Conservation (phyloP, 2,797 vertebrate genomes). For the Pseudochaenichthys georgianus region DNA sequence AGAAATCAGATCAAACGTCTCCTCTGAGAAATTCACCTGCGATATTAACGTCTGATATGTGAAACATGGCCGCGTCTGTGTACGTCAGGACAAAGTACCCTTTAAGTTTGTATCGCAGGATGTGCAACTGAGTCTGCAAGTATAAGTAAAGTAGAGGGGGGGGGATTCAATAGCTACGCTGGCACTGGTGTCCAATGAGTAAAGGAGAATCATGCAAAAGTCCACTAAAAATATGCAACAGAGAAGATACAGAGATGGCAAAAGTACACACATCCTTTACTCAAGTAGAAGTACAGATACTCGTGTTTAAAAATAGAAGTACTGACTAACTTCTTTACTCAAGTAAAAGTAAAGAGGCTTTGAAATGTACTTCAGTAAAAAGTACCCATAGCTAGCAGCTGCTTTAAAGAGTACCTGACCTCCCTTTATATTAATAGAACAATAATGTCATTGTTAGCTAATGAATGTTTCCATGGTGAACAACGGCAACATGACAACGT, state of each 20-base stretch:
- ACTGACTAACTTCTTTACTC: no score
- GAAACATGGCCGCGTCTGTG: slow-evolving; percentile 46
- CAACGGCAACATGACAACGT: no score
- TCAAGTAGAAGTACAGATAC: no score
- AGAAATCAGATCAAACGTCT: slow-evolving; percentile 61
- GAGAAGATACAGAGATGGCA: slow-evolving; percentile 14
- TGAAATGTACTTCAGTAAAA: no score
- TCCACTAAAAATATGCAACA: slow-evolving; percentile 54
- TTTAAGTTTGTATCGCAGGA: slow-evolving; percentile 56
- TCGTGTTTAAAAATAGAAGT: no score
- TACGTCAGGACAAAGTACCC: slow-evolving; percentile 46
- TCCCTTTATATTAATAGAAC: no score
- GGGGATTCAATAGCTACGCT: slow-evolving; percentile 53
- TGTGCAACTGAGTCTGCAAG: slow-evolving; percentile 35
- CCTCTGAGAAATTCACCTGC: slow-evolving; percentile 58
- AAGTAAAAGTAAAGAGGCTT: no score
- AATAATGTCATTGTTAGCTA: no score
- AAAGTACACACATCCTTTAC: no score
- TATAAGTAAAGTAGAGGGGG: slow-evolving; percentile 33
- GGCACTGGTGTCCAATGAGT: slow-evolving; percentile 46
- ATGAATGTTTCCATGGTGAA: no score
- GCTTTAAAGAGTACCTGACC: no score
- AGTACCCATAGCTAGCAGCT: no score
- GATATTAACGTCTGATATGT: slow-evolving; percentile 69
- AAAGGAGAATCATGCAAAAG: slow-evolving; percentile 54